phyloP scores from a whole-genome alignment of 1,140 invertebrate genomes.

The Ptiloglossa arizonensis region DNA sequence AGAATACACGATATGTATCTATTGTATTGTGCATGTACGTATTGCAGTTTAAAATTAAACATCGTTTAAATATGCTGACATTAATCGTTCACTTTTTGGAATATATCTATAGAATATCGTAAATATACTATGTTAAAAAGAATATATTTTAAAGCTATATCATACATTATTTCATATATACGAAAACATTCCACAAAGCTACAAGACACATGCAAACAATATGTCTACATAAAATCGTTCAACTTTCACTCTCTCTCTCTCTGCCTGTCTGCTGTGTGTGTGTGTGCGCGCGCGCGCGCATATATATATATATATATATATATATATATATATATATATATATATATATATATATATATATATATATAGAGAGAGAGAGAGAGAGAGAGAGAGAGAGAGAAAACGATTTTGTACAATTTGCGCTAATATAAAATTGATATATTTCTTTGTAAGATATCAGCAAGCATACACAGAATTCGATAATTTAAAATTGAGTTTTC shows the following conservation, averaged over 20 bases:
- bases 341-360: too few relatives aligned
- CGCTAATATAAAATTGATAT: constrained; percentile 25
- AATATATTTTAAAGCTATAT: constrained; percentile 32
- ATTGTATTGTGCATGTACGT: neutral
- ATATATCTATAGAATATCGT: neutral
- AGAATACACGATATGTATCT: neutral
- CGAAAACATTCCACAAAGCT: constrained; percentile 32
- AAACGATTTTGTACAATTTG: constrained; percentile 19
- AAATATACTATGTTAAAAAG: constrained; percentile 19
- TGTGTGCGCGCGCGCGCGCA: too few relatives aligned
- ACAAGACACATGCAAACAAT: constrained; percentile 2
- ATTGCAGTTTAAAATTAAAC: constrained; percentile 20
- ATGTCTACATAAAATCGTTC: constrained; percentile 12
- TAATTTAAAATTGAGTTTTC: neutral
- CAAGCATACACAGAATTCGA: neutral
- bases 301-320: constrained; percentile 35
- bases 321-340: too few relatives aligned
- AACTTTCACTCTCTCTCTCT: too few relatives aligned
- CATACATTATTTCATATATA: constrained; percentile 13
- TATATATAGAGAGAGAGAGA: too few relatives aligned
- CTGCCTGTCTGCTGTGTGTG: too few relatives aligned
- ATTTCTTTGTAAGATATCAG: neutral
- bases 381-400: too few relatives aligned
- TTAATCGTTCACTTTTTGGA: constrained; percentile 3
- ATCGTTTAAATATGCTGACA: constrained; percentile 12